phyloP scores from a whole-genome alignment of 2,888 invertebrate genomes.

The Hylaea fasciaria region DNA sequence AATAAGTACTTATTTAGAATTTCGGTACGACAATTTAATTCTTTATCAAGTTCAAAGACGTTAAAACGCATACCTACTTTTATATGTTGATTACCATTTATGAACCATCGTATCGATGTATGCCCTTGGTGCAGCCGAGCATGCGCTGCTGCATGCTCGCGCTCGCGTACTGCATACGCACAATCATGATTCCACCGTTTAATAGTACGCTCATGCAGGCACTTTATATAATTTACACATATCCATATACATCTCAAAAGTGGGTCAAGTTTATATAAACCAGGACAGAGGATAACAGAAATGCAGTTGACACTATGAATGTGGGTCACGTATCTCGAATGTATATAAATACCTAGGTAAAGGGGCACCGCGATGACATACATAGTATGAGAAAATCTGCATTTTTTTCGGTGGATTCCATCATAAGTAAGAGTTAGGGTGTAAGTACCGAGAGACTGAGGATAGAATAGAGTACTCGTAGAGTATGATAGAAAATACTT shows the following conservation, averaged over 20 bases:
- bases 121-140: conserved; percentile 61
- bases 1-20: too few relatives aligned
- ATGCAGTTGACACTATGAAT: conserved; percentile 69
- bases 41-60: too few relatives aligned
- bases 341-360: conserved; percentile 22
- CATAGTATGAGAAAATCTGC: too few relatives aligned
- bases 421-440: too few relatives aligned
- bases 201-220: conserved; percentile 59
- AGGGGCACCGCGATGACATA: conserved; percentile 6
- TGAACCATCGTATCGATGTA: conserved; percentile 24
- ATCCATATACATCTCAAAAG: conserved; percentile 62
- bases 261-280: conserved; percentile 80
- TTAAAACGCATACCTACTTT: too few relatives aligned
- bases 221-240: conserved; percentile 63
- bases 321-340: conserved; percentile 58
- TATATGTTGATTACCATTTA: too few relatives aligned
- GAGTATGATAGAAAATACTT: too few relatives aligned
- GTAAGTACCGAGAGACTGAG: too few relatives aligned
- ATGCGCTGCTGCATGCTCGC: conserved; percentile 51
- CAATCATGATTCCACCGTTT: conserved; percentile 55
- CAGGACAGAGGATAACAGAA: conserved; percentile 80
- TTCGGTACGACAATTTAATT: background rate
- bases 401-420: too few relatives aligned
- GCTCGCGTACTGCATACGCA: conserved; percentile 52
- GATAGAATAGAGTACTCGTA: too few relatives aligned